phyloP scores from a whole-genome alignment of 35 echinoderm and acorn worm genomes.

The Lytechinus pictus region DNA sequence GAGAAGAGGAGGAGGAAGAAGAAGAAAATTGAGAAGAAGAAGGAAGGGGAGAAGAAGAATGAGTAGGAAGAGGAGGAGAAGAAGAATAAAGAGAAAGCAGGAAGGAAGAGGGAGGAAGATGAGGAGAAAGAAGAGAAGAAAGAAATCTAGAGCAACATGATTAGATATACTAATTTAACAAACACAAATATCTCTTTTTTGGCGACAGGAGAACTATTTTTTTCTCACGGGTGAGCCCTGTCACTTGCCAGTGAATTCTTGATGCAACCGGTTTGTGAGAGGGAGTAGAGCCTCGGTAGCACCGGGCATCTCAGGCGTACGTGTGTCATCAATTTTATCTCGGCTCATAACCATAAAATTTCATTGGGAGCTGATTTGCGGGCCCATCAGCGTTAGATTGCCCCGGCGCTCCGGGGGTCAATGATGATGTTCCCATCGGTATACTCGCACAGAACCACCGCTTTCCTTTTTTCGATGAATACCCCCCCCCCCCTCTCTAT shows the following conservation, averaged over 20 bases:
- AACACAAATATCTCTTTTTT: not conserved
- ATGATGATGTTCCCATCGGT: not conserved
- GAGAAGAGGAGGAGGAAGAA: not conserved
- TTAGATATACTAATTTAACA: not conserved
- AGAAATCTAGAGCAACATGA: not conserved
- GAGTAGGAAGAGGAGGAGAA: not conserved
- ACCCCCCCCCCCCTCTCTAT: not conserved
- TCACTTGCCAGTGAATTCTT: not conserved
- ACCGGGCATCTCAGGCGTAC: not conserved
- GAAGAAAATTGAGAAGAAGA: not conserved
- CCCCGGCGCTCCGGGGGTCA: conserved; percentile 34
- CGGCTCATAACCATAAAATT: conserved; percentile 53
- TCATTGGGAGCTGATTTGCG: conserved; percentile 37
- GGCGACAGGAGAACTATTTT: not conserved
- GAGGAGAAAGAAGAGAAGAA: not conserved
- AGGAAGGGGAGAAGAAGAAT: not conserved
- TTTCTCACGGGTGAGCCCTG: not conserved
- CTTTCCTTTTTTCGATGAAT: not conserved
- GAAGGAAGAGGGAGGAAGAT: not conserved
- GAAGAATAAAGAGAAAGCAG: not conserved
- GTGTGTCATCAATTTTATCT: conserved; percentile 54
- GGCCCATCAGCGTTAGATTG: not conserved
- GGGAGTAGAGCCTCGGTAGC: not conserved
- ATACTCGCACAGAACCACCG: not conserved
- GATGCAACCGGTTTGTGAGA: not conserved